A percentile compares a stretch with the other conserved stretches of the same genome.
Conservation (phyloP, 2,888 invertebrate genomes). For the Limnephilus marmoratus region DNA sequence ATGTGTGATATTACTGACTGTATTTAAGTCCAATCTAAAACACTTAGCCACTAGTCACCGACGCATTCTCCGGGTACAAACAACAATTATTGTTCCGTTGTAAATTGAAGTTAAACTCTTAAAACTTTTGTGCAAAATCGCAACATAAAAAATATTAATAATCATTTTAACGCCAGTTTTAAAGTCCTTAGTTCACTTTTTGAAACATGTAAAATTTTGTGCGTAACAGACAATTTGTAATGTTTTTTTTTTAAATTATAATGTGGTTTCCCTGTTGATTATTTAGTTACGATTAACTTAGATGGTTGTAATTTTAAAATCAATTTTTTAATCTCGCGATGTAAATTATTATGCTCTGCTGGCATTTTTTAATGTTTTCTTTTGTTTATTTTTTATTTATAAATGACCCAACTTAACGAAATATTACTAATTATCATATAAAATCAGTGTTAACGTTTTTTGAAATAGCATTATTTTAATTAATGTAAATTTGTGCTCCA, state of each 20-base stretch:
- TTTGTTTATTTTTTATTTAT: no score
- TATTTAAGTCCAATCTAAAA: constrained; percentile 61
- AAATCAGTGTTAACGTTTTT: no score
- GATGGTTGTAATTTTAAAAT: no score
- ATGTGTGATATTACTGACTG: constrained; percentile 15
- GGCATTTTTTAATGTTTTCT: no score
- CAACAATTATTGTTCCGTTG: neutral
- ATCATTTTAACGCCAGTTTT: neutral
- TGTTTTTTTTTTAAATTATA: no score
- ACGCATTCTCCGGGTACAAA: neutral
- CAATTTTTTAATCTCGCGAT: no score
- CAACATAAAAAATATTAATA: neutral
- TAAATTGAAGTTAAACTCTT: neutral
- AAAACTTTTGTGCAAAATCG: neutral
- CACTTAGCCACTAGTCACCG: constrained; percentile 47
- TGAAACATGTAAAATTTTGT: neutral
- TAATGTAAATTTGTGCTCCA: no score
- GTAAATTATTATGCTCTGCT: no score
- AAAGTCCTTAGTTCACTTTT: neutral
- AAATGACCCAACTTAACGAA: no score
- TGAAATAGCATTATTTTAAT: no score
- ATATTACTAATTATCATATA: no score
- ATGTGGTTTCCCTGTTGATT: neutral
- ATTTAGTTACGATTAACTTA: neutral
- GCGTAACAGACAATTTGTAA: neutral